These are phyloP conservation scores for Hypotaenidia philippensis DNA, from an alignment of 2,797 vertebrate genomes.

Conservation along the genomic window DNA sequence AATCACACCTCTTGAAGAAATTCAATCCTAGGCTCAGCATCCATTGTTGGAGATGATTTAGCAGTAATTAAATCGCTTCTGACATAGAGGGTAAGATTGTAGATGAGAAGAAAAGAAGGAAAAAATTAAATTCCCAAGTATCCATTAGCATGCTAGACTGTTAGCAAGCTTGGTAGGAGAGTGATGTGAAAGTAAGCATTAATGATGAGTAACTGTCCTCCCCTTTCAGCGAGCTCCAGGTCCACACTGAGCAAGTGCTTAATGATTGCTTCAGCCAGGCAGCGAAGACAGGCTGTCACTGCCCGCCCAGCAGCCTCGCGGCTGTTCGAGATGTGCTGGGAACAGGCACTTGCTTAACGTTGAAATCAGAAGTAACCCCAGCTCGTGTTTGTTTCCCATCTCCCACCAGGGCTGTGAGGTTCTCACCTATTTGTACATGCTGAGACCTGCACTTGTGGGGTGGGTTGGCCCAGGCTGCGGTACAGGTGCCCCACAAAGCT, in stretches of 20 bases:
- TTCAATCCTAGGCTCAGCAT: not conserved
- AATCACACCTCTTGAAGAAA: not conserved
- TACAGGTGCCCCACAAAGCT: too few relatives aligned
- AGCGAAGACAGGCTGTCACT: not conserved
- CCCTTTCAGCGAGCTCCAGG: not conserved
- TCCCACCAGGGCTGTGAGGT: accelerated
- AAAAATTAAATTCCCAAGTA: not conserved
- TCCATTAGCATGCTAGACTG: not conserved
- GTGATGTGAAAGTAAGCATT: not conserved
- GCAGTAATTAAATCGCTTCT: not conserved
- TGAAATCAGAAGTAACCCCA: not conserved
- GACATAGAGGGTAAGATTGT: not conserved
- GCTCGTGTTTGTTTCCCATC: not conserved
- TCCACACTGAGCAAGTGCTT: not conserved
- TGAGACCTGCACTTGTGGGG: accelerated
- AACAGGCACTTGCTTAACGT: accelerated
- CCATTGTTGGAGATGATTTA: not conserved
- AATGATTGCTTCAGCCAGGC: not conserved
- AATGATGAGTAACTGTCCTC: slow-evolving; percentile 4
- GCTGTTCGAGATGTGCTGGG: not conserved
- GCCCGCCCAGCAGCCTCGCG: not conserved
- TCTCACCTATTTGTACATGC: accelerated
- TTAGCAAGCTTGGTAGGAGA: not conserved
- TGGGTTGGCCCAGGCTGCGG: too few relatives aligned
- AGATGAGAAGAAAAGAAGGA: not conserved